Evolutionary conservation across 2,797 vertebrate species (phyloP).

Genomic region (Glyptemys insculpta): DNA sequence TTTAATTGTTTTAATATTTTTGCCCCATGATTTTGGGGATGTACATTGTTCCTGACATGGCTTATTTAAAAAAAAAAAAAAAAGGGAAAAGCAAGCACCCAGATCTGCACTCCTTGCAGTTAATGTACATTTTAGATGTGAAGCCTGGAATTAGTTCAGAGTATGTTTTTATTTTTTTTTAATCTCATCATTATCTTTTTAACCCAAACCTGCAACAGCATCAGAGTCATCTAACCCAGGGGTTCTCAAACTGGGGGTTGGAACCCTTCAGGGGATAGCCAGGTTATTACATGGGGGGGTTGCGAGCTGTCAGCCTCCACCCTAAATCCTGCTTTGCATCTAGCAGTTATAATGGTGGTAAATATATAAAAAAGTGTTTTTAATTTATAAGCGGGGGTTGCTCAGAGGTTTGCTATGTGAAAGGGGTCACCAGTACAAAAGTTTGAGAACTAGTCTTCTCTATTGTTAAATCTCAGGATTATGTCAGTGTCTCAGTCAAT

Average conservation of each 20-base stretch:
- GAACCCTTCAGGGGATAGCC: too few species aligned
- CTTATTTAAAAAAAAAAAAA: background rate
- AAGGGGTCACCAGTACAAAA: too few species aligned
- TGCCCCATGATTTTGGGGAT: fast-evolving
- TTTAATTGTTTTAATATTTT: conserved; percentile 2
- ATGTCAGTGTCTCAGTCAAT: background rate
- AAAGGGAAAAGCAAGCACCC: background rate
- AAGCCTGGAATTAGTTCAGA: fast-evolving
- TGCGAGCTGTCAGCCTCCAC: too few species aligned
- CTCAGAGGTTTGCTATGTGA: too few species aligned
- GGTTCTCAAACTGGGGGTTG: too few species aligned
- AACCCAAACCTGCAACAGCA: background rate
- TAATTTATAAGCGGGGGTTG: too few species aligned
- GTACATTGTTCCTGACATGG: background rate
- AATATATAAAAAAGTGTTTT: too few species aligned
- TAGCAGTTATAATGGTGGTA: too few species aligned
- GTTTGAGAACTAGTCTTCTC: background rate
- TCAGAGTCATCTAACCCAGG: background rate
- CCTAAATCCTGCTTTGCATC: too few species aligned
- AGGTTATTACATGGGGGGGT: too few species aligned
- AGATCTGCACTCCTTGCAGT: background rate
- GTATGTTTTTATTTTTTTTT: background rate
- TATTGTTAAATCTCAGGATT: background rate
- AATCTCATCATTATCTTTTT: background rate
- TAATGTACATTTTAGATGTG: background rate